phyloP scores from a whole-genome alignment of 2,797 vertebrate species.

The Manis javanica region DNA sequence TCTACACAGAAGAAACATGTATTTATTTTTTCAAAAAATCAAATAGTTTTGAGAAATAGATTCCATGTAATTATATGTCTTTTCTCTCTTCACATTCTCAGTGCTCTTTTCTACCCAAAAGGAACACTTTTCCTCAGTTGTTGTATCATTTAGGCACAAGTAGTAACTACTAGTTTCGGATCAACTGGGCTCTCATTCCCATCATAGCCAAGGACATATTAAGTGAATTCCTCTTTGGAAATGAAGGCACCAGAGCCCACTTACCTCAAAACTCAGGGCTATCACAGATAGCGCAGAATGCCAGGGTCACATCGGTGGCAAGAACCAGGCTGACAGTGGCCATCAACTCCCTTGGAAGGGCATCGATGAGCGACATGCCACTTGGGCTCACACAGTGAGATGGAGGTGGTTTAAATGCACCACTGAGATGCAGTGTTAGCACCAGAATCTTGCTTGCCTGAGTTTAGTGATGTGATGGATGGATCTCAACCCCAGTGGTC shows the following conservation, averaged over 20 bases:
- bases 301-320: no score
- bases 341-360: not conserved
- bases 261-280: not conserved
- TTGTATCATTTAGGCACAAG: not conserved
- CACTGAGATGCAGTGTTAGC: not conserved
- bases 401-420: not conserved
- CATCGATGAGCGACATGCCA: not conserved
- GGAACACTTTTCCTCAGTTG: not conserved
- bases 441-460: not conserved
- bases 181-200: not conserved
- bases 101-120: not conserved
- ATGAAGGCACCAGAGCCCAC: not conserved
- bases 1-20: not conserved
- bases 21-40: not conserved
- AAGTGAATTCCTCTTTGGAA: conserved; percentile 10
- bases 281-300: not conserved
- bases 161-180: not conserved
- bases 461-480: not conserved
- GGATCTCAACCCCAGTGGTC: not conserved
- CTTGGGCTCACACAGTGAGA: not conserved
- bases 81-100: not conserved
- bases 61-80: not conserved
- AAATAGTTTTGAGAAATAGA: not conserved
- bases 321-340: not conserved
- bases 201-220: not conserved